Percentiles rank a stretch among this genome's conserved stretches.
Evolutionary conservation across 2,113 vertebrate genomes (phyloP).

Genomic region (Brevimyrus niger): DNA sequence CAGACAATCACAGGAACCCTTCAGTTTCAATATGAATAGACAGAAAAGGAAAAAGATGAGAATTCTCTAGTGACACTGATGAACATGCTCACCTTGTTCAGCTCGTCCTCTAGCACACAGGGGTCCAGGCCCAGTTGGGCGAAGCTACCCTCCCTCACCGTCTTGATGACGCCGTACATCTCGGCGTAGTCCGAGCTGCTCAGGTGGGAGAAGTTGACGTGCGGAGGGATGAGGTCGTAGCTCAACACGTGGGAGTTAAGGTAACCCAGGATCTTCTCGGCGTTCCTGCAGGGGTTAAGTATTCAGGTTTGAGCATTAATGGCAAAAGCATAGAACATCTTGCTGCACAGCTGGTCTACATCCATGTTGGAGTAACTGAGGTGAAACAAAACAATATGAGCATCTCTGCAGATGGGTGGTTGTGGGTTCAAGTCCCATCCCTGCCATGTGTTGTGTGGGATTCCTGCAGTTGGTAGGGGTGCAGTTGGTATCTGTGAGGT

Average conservation of each 20-base stretch:
- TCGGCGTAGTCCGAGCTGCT: conserved; percentile 80
- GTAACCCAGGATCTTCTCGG: conserved; percentile 89
- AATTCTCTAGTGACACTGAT: background rate
- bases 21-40: background rate
- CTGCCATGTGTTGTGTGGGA: background rate
- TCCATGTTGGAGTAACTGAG: background rate
- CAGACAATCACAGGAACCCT: background rate
- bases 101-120: conserved; percentile 85
- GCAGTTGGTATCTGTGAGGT: background rate
- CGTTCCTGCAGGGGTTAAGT: conserved; percentile 64
- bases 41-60: background rate
- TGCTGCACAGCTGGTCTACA: background rate
- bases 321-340: background rate
- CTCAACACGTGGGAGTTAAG: conserved; percentile 79
- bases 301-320: background rate
- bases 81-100: background rate
- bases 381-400: background rate
- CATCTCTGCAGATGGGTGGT: background rate
- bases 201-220: conserved; percentile 95
- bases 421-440: background rate
- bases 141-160: conserved; percentile 81
- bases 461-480: background rate
- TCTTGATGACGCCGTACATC: conserved; percentile 92
- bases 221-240: conserved; percentile 86
- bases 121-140: conserved; percentile 77